These are phyloP conservation scores for Sylvietta virens DNA, from an alignment of 2,113 vertebrate genomes.

Conservation along the genomic window DNA sequence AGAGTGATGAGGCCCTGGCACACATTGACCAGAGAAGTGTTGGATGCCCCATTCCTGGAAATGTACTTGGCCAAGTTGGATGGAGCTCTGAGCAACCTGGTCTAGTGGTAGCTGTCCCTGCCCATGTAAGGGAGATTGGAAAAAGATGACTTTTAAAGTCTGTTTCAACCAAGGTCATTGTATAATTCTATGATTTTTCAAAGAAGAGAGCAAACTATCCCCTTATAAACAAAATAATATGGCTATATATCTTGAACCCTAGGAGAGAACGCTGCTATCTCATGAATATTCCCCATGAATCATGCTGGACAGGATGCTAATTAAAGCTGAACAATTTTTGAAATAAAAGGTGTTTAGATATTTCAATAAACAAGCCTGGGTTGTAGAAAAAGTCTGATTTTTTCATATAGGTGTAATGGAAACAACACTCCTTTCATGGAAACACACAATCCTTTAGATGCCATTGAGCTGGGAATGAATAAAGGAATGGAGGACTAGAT, in stretches of 20 bases:
- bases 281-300: not conserved
- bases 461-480: not conserved
- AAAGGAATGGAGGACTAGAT: not conserved
- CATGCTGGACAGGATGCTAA: not conserved
- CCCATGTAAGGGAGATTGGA: not conserved
- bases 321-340: not conserved
- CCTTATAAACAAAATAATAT: not conserved
- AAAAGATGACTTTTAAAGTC: rapidly evolving
- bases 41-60: not conserved
- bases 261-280: not conserved
- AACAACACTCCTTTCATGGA: not conserved
- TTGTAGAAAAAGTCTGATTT: not conserved
- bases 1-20: not conserved
- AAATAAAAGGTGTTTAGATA: not conserved
- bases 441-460: not conserved
- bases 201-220: not conserved
- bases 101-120: not conserved
- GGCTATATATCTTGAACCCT: not conserved
- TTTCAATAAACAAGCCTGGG: not conserved
- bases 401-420: not conserved
- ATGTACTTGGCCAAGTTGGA: too few relatives aligned
- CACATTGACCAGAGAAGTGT: not conserved
- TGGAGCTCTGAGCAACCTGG: not conserved
- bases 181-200: not conserved
- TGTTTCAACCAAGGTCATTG: not conserved